Evolutionary conservation across 2,888 invertebrate genomes (phyloP), one percentile per base, ranked within the genome.

Genomic region (Salticus scenicus): DNA sequence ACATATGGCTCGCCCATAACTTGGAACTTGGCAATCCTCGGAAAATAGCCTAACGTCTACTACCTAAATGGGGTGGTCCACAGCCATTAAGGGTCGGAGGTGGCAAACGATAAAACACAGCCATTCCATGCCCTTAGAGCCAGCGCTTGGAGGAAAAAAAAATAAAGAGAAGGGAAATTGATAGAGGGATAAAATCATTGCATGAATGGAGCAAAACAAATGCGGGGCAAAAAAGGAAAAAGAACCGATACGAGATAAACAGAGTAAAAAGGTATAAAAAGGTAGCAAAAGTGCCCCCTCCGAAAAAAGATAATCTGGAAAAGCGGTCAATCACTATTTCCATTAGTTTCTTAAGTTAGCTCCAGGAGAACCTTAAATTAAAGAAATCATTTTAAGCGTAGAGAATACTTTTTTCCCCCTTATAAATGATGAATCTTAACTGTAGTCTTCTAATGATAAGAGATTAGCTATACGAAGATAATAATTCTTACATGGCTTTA

Each of bases 181-280:
- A 78, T 84, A 73, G 83, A 84, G 47, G 83, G 77, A 77, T 84
- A 84, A 84, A 83, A 83, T 84, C 77, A 84, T 84, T 72, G 83
- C 83, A 72, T 77, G 77, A 84, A 84, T 84, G 83, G 83, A 31
- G 76, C 76, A 84, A 84, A 72, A 73, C 71, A 72, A 37, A n/a
- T 27, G 27, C 41, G 41, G n/a, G 27, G 70, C 7, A 27, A 42
- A 8, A 42, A 70, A n/a, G 33, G 20, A 20, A 42, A 70, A 42
- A 42, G 27, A 37, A 42, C 28, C 27, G 24, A 70, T 8, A 31
- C n/a, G 42, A 70, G 70, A 37, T 41, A 70, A 70, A 70, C 42
- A 70, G 66, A 17, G 17, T 30, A 30, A 30, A 66, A 30, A 66
- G 31, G 31, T 14, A 31, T n/a, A 31, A 66, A 66, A n/a, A 30